These are phyloP conservation scores for Idaea biselata DNA, from an alignment of 2,888 invertebrate genomes.

Conservation along the genomic window DNA sequence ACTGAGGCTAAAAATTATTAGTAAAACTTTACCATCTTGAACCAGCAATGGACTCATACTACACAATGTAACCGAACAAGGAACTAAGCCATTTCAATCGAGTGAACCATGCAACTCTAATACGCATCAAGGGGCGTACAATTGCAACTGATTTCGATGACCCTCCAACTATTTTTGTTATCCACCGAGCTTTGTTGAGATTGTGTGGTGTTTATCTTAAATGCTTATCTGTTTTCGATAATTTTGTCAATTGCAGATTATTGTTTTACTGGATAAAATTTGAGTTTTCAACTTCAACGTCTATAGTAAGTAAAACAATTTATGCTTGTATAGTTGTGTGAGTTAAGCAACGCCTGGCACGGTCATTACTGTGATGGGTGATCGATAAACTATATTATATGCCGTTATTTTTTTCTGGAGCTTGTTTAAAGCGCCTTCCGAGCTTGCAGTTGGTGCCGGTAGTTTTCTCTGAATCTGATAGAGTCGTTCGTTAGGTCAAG, in stretches of 20 bases:
- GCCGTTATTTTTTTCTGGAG: no score
- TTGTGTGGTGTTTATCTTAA: conserved; percentile 27
- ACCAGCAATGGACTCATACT: conserved; percentile 29
- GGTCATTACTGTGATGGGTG: no score
- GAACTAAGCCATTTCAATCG: conserved; percentile 27
- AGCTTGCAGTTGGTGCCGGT: no score
- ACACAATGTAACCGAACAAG: conserved; percentile 9
- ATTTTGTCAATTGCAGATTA: conserved; percentile 21
- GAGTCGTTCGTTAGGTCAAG: no score
- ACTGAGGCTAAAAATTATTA: no score
- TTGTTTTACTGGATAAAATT: neutral
- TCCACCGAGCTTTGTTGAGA: conserved; percentile 30
- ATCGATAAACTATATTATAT: no score
- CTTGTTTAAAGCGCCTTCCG: no score
- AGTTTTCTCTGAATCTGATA: no score
- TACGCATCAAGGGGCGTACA: conserved; percentile 55
- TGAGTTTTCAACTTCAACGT: no score
- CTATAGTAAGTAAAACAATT: no score
- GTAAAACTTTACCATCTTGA: conserved; percentile 2
- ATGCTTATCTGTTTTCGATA: conserved; percentile 36
- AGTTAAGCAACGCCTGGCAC: no score
- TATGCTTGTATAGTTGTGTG: no score
- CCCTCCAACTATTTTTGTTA: conserved; percentile 33
- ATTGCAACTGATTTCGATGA: conserved; percentile 59
- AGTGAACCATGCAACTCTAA: conserved; percentile 42